Percentiles rank a stretch among this genome's conserved stretches.
Conservation (phyloP, 1,140 invertebrate species). For the Antheraea mylitta region DNA sequence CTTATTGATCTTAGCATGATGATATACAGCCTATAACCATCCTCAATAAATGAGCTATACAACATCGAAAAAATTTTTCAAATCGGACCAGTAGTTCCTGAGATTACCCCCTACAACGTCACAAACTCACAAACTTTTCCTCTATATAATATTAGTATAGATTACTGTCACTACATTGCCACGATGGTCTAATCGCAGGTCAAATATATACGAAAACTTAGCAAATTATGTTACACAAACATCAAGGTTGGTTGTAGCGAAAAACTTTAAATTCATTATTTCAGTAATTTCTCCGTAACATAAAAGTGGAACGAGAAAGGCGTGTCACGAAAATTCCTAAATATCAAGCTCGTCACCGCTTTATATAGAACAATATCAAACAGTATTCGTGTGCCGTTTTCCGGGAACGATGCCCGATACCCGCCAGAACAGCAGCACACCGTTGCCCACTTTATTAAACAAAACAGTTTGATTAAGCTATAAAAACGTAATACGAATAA, state of each 20-base stretch:
- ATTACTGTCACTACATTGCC: no score
- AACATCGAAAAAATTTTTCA: no score
- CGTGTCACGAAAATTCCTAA: not conserved
- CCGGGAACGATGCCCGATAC: conserved; percentile 35
- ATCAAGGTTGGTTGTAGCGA: not conserved
- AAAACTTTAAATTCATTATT: not conserved
- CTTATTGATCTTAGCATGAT: no score
- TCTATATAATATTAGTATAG: no score
- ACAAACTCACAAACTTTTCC: no score
- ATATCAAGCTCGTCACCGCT: conserved; percentile 19
- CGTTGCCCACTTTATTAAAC: conserved; percentile 21
- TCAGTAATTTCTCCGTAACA: not conserved
- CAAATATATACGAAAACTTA: no score
- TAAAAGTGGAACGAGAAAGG: not conserved
- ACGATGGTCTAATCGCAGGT: no score
- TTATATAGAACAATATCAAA: conserved; percentile 30
- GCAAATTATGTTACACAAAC: no score
- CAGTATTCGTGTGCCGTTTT: conserved; percentile 17
- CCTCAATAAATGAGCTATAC: no score
- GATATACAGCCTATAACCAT: no score
- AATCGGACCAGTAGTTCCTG: no score
- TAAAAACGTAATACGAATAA: conserved; percentile 23
- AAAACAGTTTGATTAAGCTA: conserved; percentile 19
- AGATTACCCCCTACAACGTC: no score
- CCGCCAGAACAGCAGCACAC: conserved; percentile 18